Evolutionary conservation across 2,797 vertebrate genomes (phyloP), one percentile per base, ranked within the genome.

Genomic region (Sardinella longiceps): DNA sequence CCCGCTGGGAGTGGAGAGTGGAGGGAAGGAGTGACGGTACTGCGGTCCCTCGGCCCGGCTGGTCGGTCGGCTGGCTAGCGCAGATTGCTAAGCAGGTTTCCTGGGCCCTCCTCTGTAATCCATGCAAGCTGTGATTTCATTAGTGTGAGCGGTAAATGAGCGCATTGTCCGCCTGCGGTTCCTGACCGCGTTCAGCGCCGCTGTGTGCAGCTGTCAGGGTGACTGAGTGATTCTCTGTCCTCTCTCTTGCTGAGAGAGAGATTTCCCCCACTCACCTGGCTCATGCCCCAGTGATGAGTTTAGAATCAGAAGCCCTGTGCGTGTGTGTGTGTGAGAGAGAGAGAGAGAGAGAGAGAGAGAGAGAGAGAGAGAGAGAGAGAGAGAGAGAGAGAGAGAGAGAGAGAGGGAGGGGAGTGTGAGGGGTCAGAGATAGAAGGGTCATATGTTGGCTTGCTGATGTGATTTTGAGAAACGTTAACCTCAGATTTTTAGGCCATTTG

Each of bases 121-220:
- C 28, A 25, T 48, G 63, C 45, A 12, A 18, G 48, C 82, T 70
- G 82, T 70, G 80, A 80, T 83, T 46, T 28, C 82, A 82, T 77
- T 85, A 66, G 53, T 6, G 2, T 0, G 14, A 2, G 48, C 23
- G 60, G 50, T 83, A 80, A 82, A 82, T 60, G 45, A 56, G 53
- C 53, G 53, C 53, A 56, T 56, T 56, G 20, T 56, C 53, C 6
- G 5, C 20, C 53, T 56, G 23, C 20, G 20, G 53, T 0, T 23
- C 53, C 53, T 56, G 53, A 56, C 53, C 3, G 20, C 53, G 53
- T 4, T 6, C 53, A 5, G 53, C 18, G 11, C 48, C 48, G 3
- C 11, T 50, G 48, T 50, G 48, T 50, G 20, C 53, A 5, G 20
- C 20, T n/a, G 53, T n/a, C 23, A n/a, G 10, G 30, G 28, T 63